Base-by-base conservation (phyloP, 2,113 vertebrate species). In the Carollia perspicillata region DNA sequence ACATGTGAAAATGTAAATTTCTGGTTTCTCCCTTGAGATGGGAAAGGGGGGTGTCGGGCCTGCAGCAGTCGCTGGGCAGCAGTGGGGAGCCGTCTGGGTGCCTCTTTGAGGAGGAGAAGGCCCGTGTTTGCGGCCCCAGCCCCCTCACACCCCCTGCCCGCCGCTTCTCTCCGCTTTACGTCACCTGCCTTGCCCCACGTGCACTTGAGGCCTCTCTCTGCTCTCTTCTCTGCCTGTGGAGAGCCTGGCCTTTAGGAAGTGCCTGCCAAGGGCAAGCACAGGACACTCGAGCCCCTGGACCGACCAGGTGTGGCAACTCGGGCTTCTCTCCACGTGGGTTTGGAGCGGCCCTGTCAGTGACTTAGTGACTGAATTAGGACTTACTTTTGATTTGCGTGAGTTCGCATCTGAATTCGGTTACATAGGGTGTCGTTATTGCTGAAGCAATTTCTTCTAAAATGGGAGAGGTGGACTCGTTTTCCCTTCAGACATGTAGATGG, bases 1-100 rank as follows among this genome's bases (percentile, higher is more conserved):
- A 30, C 16, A 78, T 33, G 85, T 90, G 58, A 37, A 89, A 79
- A 51, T 89, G 49, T 93, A 42, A 81, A 71, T 92, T 85, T 94
- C 42, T 81, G 44, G 37, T 51, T 81, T 94, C 26, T 30, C 58
- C 77, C 44, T 84, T 81, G 84, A 90, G 91, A 83, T 69, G 78
- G 49, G 16, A 74, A n/a, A 22, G 55, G 26, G 33, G 60, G 80
- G 78, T 14, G 4, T 6, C 11, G 68, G 28, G 55, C 14, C 37
- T 86, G 58, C 23, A 93, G 18, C 55, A 47, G 20, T 42, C 79
- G 17, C 16, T 6, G 23, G 23, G 42, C 42, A 23, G 3, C 17
- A 22, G 10, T 30, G 13, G n/a, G 37, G 47, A 74, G n/a, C 47
- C 28, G 30, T 58, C 35, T 33, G 6, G 5, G 55, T 6, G 17